A percentile compares a stretch with the other conserved stretches of the same genome.
Evolutionary conservation across 2,797 vertebrate species (phyloP).

Genomic region (Setipinna tenuifilis): DNA sequence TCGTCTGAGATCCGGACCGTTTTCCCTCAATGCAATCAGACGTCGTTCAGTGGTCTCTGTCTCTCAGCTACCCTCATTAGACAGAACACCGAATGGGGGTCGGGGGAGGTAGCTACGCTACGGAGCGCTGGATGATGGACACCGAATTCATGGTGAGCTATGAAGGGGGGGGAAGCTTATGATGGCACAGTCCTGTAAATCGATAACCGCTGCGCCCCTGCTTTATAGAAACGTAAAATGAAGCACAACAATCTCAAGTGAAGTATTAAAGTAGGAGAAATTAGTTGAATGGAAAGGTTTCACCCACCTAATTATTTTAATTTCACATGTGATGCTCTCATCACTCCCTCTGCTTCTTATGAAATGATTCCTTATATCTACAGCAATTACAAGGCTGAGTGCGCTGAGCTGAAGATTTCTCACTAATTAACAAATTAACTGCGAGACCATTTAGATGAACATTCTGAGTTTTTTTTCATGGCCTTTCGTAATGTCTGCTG

Average conservation of each 20-base stretch:
- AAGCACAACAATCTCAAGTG: background rate
- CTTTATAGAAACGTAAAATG: background rate
- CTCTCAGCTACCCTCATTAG: background rate
- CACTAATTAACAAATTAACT: background rate
- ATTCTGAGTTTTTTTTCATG: background rate
- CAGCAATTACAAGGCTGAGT: background rate
- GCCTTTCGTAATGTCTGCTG: background rate
- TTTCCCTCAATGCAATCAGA: background rate
- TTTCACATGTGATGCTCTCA: background rate
- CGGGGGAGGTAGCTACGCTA: background rate
- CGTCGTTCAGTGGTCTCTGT: background rate
- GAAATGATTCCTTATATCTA: background rate
- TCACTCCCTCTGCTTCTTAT: background rate
- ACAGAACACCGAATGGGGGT: background rate
- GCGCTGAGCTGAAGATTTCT: background rate
- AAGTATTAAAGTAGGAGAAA: background rate
- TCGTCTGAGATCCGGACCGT: conserved; percentile 7
- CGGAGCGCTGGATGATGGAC: background rate
- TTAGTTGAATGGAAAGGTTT: background rate
- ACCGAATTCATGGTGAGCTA: background rate
- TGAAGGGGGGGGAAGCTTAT: background rate
- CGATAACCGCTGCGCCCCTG: background rate
- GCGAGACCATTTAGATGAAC: background rate
- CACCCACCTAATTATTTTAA: background rate
- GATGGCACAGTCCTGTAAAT: background rate